Evolutionary conservation across 2,113 vertebrate genomes (phyloP), one percentile per base, ranked within the genome.

Genomic region (Corythornis cristatus): DNA sequence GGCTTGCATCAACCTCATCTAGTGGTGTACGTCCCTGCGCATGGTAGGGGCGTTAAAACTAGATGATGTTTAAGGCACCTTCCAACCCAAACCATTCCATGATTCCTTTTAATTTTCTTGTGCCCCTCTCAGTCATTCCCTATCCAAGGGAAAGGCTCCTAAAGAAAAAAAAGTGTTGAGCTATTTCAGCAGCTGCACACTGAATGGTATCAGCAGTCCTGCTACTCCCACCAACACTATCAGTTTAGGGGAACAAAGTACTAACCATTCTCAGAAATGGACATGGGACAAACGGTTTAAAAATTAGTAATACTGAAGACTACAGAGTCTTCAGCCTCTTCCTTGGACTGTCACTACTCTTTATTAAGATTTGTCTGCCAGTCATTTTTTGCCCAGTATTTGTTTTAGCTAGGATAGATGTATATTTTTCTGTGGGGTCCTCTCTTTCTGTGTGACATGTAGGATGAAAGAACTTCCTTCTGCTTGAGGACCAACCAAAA

Each of bases 1-100:
- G 17, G 6, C 16, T 80, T 71, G 50, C 16, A 67, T 28, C 15
- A 57, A 42, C 11, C n/a, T 37, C 11, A 6, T 57, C 35, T n/a
- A n/a, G 9, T 26, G 33, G 10, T 18, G 83, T 4, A 8, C 20
- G 8, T 23, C 33, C 31, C 11, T 53, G 23, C 7, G 12, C 16
- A 1, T 4, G 12, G 6, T 15, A 61, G 23, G 2, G 22, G 1
- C 0, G 0, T 18, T 35, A 26, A 45, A 76, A 43, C 29, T 21
- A 12, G 5, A 3, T 20, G 14, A 15, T 33, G 10, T 51, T 46
- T 51, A 51, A 67, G 23, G n/a, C 56, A 16, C 12, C 17, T 76
- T 88, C 23, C 31, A 81, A 57, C 3, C 6, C 22, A 60, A 84
- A 50, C 6, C 12, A 45, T 48, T 66, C 26, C 54, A 3, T 16